These are phyloP conservation scores for Rutpela maculata DNA, from an alignment of 2,888 invertebrate genomes.

Conservation along the genomic window DNA sequence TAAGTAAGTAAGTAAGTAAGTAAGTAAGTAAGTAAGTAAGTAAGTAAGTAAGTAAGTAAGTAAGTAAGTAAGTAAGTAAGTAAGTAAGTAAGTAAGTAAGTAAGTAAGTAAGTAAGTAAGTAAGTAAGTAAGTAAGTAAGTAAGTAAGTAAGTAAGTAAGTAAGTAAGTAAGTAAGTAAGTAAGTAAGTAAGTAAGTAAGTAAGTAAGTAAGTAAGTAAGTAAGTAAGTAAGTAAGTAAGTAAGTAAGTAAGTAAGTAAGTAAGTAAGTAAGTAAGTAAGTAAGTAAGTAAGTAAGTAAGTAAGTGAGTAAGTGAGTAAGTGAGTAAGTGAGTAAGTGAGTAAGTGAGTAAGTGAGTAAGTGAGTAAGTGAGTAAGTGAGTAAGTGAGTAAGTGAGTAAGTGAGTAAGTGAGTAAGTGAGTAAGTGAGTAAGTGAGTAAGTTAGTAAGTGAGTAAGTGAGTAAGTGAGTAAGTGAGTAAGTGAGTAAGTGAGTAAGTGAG, in stretches of 20 bases:
- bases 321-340: neutral
- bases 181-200: slow-evolving; percentile 7
- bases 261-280: neutral
- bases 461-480: too few species aligned
- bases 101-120: slow-evolving; percentile 22
- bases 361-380: neutral
- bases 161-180: neutral
- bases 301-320: too few species aligned
- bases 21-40: slow-evolving; percentile 20
- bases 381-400: neutral
- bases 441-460: too few species aligned
- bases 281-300: too few species aligned
- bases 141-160: neutral
- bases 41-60: slow-evolving; percentile 23
- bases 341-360: neutral
- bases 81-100: slow-evolving; percentile 23
- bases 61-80: slow-evolving; percentile 22
- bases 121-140: slow-evolving; percentile 16
- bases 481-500: too few species aligned
- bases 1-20: slow-evolving; percentile 13
- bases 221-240: neutral
- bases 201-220: neutral
- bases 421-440: too few species aligned
- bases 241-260: neutral
- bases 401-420: neutral